Base-by-base conservation (phyloP, 2,113 vertebrate genomes). In the Ctenodactylus gundi region DNA sequence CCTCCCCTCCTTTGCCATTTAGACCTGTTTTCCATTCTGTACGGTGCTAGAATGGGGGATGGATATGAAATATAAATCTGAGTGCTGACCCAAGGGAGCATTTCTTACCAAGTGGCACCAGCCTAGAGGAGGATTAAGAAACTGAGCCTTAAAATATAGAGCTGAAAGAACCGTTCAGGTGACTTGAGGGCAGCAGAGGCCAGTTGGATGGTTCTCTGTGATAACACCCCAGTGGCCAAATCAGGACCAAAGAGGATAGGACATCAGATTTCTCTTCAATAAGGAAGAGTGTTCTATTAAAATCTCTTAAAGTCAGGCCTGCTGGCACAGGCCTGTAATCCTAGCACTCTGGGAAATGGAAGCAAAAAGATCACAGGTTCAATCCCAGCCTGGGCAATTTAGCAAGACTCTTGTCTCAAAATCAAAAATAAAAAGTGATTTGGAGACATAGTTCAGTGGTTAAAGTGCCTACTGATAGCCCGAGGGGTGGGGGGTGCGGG, bases 101-200 rank as follows among this genome's bases (percentile, higher is more conserved):
- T 80, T 95, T 88, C 78, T 85, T 78, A 70, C 90, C 57, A 87
- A 90, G 64, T 29, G 31, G 46, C 62, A 83, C 31, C 64, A 70
- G 84, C 11, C 18, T 70, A 31, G 27, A 76, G 55, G 89, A 78
- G 17, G 31, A 27, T 75, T 72, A 65, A 91, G 53, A 67, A 73
- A 67, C 41, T 41, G 58, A 67, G 62, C 1, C 44, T 91, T 65
- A n/a, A n/a, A n/a, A n/a, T n/a, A n/a, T 14, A 49, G 62, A 88
- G 31, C 87, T 68, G 41, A 53, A 58, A 70, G 60, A 55, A 31
- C 31, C 5, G 36, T 11, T 62, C 46, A 29, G 27, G 4, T 20
- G n/a, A 60, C 64, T 83, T 34, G 34, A 67, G 39, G 25, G 49
- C 4, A 0, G 88, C 29, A n/a, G 72, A 18, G 55, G 44, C 4